Evolutionary conservation across 2,888 invertebrate genomes (phyloP).

Genomic region (Ariolimax columbianus): DNA sequence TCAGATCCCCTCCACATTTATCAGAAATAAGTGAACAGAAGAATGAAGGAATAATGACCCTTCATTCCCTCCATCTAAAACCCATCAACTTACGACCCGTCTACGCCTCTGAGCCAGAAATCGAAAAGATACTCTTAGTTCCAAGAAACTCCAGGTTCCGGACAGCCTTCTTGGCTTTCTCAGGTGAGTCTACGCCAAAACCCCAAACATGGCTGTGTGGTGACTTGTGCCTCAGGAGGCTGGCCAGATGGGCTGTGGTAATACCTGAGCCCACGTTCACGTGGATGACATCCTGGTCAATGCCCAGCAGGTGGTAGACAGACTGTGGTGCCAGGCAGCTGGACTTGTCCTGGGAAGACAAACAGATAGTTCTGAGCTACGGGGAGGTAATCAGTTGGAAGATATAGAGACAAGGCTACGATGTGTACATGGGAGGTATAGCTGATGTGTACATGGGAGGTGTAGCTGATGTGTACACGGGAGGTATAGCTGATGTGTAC

Average conservation of each 20-base stretch:
- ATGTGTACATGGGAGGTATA: too few species aligned
- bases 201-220: slow-evolving; percentile 70
- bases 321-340: slow-evolving; percentile 76
- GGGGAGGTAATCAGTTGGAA: neutral
- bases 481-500: too few species aligned
- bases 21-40: too few species aligned
- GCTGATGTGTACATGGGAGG: too few species aligned
- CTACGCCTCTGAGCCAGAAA: too few species aligned
- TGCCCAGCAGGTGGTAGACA: slow-evolving; percentile 71
- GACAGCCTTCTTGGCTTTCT: slow-evolving; percentile 59
- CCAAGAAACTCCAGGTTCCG: slow-evolving; percentile 71
- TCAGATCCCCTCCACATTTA: too few species aligned
- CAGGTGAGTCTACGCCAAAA: slow-evolving; percentile 65
- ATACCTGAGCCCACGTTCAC: slow-evolving; percentile 74
- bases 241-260: slow-evolving; percentile 74
- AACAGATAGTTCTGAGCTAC: neutral
- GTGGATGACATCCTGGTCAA: slow-evolving; percentile 76
- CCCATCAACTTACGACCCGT: too few species aligned
- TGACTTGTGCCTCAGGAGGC: slow-evolving; percentile 63
- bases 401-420: too few species aligned
- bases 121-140: slow-evolving; percentile 71
- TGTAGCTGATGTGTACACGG: too few species aligned
- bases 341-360: slow-evolving; percentile 75
- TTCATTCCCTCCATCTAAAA: too few species aligned
- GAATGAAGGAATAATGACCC: too few species aligned